These are phyloP conservation scores for Chrysotoxum bicinctum DNA, from an alignment of 2,888 invertebrate genomes.

Conservation along the genomic window DNA sequence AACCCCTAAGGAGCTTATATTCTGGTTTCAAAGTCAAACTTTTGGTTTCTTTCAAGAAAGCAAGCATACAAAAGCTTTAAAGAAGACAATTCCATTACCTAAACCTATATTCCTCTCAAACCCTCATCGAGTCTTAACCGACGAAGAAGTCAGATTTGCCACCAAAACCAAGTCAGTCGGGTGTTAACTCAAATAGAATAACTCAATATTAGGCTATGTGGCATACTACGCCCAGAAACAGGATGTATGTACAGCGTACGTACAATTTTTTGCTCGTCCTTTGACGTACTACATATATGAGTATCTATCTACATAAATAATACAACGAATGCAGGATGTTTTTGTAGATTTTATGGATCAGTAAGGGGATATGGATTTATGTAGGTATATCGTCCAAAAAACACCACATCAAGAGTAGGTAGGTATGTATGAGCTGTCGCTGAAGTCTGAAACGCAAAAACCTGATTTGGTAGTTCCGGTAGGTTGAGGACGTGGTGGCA, in stretches of 20 bases:
- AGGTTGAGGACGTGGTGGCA: slow-evolving; percentile 19
- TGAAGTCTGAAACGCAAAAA: slow-evolving; percentile 60
- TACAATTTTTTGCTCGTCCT: slow-evolving; percentile 21
- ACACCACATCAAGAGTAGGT: neutral
- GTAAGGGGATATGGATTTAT: slow-evolving; percentile 59
- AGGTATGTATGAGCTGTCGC: slow-evolving; percentile 29
- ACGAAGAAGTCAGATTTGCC: slow-evolving; percentile 64
- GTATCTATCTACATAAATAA: neutral
- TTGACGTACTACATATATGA: neutral
- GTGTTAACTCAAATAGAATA: slow-evolving; percentile 73
- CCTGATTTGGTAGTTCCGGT: slow-evolving; percentile 34
- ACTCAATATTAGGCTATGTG: slow-evolving; percentile 71
- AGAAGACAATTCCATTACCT: slow-evolving; percentile 60
- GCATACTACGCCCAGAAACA: slow-evolving; percentile 65
- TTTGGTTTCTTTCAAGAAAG: slow-evolving; percentile 41
- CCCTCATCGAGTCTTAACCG: neutral
- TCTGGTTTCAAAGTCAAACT: slow-evolving; percentile 71
- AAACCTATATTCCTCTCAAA: slow-evolving; percentile 35
- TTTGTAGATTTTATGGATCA: slow-evolving; percentile 55
- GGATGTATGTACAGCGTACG: slow-evolving; percentile 10
- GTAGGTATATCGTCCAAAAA: slow-evolving; percentile 66
- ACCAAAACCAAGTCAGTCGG: slow-evolving; percentile 76
- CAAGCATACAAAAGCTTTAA: slow-evolving; percentile 48
- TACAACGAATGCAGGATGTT: neutral
- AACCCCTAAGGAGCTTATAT: slow-evolving; percentile 72